phyloP scores from a whole-genome alignment of 2,888 invertebrate species.

The Dynastes hyllus region DNA sequence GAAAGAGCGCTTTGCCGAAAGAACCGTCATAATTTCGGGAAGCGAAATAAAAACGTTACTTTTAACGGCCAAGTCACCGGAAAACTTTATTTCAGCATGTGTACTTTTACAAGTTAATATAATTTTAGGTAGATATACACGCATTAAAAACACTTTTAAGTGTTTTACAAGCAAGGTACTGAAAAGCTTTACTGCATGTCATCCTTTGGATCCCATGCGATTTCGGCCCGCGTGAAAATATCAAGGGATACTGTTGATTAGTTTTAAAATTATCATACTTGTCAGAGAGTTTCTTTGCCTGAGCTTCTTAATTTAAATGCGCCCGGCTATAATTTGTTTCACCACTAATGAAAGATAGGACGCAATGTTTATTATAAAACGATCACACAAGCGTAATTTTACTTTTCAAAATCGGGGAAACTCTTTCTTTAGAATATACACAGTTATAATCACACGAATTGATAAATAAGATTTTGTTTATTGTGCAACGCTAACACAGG shows the following conservation, averaged over 20 bases:
- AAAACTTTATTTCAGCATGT: conserved; percentile 47
- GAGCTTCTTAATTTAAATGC: conserved; percentile 24
- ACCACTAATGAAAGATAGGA: conserved; percentile 35
- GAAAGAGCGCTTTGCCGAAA: conserved; percentile 46
- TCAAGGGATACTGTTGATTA: conserved; percentile 32
- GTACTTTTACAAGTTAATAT: conserved; percentile 45
- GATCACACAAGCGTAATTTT: conserved; percentile 25
- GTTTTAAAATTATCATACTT: conserved; percentile 23
- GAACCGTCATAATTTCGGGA: conserved; percentile 44
- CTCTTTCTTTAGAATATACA: conserved; percentile 35
- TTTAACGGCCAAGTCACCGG: conserved; percentile 46
- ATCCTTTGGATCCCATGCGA: conserved; percentile 27
- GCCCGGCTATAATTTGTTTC: conserved; percentile 32
- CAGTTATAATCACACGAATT: conserved; percentile 1
- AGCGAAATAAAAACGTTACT: conserved; percentile 43
- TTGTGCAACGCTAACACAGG: conserved; percentile 6
- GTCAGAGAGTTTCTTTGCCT: conserved; percentile 19
- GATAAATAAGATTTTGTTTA: conserved; percentile 38
- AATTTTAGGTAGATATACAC: conserved; percentile 40
- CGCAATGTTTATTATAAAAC: conserved; percentile 37
- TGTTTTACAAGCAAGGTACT: conserved; percentile 32
- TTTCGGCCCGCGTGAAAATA: conserved; percentile 30
- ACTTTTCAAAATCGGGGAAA: conserved; percentile 34
- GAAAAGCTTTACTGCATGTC: conserved; percentile 33
- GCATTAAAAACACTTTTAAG: conserved; percentile 41